Evolutionary conservation across 1,140 invertebrate species (phyloP).

Genomic region (Cydia amplana): DNA sequence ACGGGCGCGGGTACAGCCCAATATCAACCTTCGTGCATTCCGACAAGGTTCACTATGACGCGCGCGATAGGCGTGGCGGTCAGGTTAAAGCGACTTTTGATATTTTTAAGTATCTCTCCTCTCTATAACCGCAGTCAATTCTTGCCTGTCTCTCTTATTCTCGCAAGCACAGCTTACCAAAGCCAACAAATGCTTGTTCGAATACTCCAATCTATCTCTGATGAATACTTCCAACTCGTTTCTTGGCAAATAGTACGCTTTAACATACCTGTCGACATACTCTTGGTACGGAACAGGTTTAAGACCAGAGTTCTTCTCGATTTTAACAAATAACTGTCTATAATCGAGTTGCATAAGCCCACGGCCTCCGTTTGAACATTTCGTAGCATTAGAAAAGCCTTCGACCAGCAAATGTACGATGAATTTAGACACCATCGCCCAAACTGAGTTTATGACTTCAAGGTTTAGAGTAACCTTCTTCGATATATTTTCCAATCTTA

Average conservation of each 20-base stretch:
- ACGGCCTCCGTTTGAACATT: slow-evolving; percentile 97
- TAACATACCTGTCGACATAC: slow-evolving; percentile 96
- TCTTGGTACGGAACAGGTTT: slow-evolving; percentile 93
- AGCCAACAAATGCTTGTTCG: slow-evolving; percentile 90
- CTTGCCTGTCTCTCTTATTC: slow-evolving; percentile 91
- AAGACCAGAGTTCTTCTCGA: slow-evolving; percentile 91
- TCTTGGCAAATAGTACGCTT: slow-evolving; percentile 97
- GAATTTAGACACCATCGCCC: slow-evolving; percentile 92
- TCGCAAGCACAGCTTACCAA: slow-evolving; percentile 93
- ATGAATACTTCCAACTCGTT: slow-evolving; percentile 94
- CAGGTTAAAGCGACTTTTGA: too few species aligned
- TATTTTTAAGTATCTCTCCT: slow-evolving; percentile 42
- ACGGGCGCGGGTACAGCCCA: too few species aligned
- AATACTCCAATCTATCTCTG: slow-evolving; percentile 93
- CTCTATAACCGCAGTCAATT: slow-evolving; percentile 87
- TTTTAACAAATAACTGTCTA: slow-evolving; percentile 94
- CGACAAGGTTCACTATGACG: too few species aligned
- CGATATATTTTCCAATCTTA: slow-evolving; percentile 86
- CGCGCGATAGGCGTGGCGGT: too few species aligned
- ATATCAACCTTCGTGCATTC: too few species aligned
- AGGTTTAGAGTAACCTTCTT: slow-evolving; percentile 85
- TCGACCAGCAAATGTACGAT: slow-evolving; percentile 94
- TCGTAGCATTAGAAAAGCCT: slow-evolving; percentile 94
- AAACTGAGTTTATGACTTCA: slow-evolving; percentile 86
- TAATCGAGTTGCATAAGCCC: slow-evolving; percentile 99